phyloP scores from a whole-genome alignment of 23 tunicate species.

The Ciona savignyi region DNA sequence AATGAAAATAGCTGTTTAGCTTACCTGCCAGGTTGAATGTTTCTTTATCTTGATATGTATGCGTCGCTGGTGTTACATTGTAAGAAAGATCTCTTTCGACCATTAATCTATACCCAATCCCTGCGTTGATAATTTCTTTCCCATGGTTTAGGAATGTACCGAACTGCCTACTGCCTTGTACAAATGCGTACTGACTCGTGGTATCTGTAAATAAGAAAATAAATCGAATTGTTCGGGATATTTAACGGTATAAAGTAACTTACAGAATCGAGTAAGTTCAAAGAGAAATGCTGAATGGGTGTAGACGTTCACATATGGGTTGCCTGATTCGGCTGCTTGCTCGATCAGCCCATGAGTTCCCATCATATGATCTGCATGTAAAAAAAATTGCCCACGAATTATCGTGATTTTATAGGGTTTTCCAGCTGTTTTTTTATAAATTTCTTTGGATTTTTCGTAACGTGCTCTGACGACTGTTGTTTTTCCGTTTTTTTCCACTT shows the following conservation, averaged over 20 bases:
- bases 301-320: constrained; percentile 9
- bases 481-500: too few species aligned
- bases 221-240: too few species aligned
- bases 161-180: constrained; percentile 51
- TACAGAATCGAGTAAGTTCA: constrained; percentile 34
- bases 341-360: constrained; percentile 20
- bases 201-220: constrained; percentile 1
- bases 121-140: constrained; percentile 35
- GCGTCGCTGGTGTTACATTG: constrained; percentile 14
- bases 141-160: constrained; percentile 27
- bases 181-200: constrained; percentile 15
- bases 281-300: constrained; percentile 19
- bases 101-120: constrained; percentile 30
- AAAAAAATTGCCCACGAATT: too few species aligned
- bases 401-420: too few species aligned
- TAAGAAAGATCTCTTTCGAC: neutral
- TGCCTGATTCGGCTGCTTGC: neutral
- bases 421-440: too few species aligned
- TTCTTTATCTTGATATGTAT: constrained; percentile 17
- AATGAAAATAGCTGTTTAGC: too few species aligned
- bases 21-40: constrained; percentile 40
- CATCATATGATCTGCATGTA: constrained; percentile 35
- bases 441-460: too few species aligned
- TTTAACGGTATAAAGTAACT: neutral
- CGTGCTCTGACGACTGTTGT: too few species aligned